Conservation (phyloP, 2,797 vertebrate species). For the Hypotaenidia philippensis region DNA sequence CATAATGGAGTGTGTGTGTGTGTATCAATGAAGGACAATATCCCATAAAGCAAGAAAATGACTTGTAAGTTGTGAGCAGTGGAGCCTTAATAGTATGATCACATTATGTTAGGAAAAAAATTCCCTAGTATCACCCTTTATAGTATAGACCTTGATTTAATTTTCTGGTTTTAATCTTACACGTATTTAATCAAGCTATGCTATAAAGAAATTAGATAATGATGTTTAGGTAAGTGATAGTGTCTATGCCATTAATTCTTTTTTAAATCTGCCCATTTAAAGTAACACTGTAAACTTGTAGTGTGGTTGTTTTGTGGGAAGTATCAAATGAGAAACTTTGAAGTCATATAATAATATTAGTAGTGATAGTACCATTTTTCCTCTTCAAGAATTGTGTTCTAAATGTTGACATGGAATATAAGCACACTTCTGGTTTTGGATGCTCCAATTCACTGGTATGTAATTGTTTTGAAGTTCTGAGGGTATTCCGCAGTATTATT, state of each 20-base stretch:
- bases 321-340: background rate
- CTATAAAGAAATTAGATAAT: background rate
- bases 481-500: slow-evolving; percentile 4
- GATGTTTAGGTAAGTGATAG: background rate
- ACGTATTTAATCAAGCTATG: background rate
- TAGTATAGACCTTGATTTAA: background rate
- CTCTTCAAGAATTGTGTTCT: background rate
- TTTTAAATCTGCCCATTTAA: background rate
- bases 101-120: slow-evolving; percentile 30
- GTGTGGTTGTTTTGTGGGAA: background rate
- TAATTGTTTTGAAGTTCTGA: slow-evolving; percentile 3
- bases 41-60: slow-evolving; percentile 58
- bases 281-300: background rate
- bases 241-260: background rate
- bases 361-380: background rate
- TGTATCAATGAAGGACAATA: slow-evolving; percentile 61
- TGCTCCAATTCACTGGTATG: background rate
- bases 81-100: slow-evolving; percentile 53
- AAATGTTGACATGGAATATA: background rate
- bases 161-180: slow-evolving; percentile 27
- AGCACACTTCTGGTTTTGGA: background rate
- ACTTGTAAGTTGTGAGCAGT: slow-evolving; percentile 50
- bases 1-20: slow-evolving; percentile 39
- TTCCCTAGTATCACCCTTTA: background rate
- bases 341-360: background rate